Conservation (phyloP, 2,113 vertebrate genomes). For the Charina bottae region DNA sequence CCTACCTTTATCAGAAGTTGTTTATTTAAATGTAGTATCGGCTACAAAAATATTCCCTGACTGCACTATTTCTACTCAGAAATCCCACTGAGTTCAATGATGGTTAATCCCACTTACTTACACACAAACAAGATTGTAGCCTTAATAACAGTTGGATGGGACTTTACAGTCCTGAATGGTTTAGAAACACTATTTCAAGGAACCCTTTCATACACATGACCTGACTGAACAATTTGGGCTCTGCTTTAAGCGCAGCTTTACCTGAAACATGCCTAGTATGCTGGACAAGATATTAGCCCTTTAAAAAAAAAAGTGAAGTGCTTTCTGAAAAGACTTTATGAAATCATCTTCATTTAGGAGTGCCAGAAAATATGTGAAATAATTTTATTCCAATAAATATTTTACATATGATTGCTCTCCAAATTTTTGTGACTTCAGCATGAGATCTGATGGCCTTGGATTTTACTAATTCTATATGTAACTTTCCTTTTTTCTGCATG, state of each 20-base stretch:
- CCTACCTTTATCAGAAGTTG: not conserved
- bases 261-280: not conserved
- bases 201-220: not conserved
- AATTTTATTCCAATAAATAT: not conserved
- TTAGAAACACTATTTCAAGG: not conserved
- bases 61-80: not conserved
- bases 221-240: not conserved
- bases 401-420: not conserved
- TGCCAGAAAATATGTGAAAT: not conserved
- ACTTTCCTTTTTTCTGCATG: too few species aligned
- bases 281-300: not conserved
- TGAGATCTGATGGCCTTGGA: too few species aligned
- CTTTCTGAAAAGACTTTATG: not conserved
- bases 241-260: not conserved
- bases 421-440: too few species aligned
- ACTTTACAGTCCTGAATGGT: not conserved
- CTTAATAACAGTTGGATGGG: not conserved
- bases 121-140: not conserved
- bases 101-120: too few species aligned
- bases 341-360: not conserved
- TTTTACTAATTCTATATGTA: too few species aligned
- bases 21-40: not conserved
- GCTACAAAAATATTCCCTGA: not conserved
- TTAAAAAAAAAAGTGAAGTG: not conserved
- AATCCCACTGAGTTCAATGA: too few species aligned